These are phyloP conservation scores for Oplegnathus fasciatus DNA, from an alignment of 2,113 vertebrate species.

Conservation along the genomic window DNA sequence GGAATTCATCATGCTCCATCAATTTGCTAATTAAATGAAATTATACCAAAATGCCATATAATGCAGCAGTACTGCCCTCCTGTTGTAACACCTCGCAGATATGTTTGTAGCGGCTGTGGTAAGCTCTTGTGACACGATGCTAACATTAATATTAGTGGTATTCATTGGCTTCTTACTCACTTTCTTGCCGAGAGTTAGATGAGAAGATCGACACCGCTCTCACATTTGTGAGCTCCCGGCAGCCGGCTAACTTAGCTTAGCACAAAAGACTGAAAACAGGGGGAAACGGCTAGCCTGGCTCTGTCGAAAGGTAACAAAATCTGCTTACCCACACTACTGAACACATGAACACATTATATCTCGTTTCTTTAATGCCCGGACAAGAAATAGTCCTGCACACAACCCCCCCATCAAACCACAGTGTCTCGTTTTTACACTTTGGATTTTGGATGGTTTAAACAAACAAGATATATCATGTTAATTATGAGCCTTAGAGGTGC, in stretches of 20 bases:
- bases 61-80: neutral
- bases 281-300: neutral
- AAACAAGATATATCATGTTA: neutral
- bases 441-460: neutral
- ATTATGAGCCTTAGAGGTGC: neutral
- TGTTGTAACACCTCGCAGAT: neutral
- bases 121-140: neutral
- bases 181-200: neutral
- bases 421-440: neutral
- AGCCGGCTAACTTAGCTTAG: neutral
- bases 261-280: neutral
- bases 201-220: neutral
- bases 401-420: neutral
- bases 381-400: no score
- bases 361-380: neutral
- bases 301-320: neutral
- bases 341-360: neutral
- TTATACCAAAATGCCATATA: neutral
- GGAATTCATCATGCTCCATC: conserved; percentile 37
- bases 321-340: no score
- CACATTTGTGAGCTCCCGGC: no score
- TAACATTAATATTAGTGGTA: neutral
- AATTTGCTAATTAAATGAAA: conserved; percentile 27
- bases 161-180: neutral
- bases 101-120: neutral